Base-by-base conservation (phyloP, 35 echinoderm and acorn worm genomes). In the Stichopus chloronotus region DNA sequence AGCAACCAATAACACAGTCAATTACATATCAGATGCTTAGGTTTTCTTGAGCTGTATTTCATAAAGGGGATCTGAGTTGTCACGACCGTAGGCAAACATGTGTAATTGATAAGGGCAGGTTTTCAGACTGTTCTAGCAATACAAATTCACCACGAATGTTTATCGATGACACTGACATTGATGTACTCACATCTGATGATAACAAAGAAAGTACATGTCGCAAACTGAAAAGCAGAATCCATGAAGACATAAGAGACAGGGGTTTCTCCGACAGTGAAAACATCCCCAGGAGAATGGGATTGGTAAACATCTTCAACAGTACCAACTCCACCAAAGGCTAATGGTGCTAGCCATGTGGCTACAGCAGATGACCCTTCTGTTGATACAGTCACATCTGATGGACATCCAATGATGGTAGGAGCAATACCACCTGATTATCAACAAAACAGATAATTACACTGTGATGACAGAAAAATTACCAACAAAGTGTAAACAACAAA, bases 261-360 rank as follows among this genome's bases (percentile, higher is more conserved):
- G 5, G 93, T 95, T 20, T 84, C 57, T 68, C 96, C 96, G 4
- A 90, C 65, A 17, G 90, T 13, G 57, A 96, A 96, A 1, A 17
- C 53, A 78, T 96, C 95, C 59, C 92, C 95, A 17, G 94, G 91
- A 4, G 12, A 25, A 54, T 89, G 87, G 9, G 87, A 89, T 22
- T 89, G 59, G 87, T 63, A 89, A 30, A 89, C 87, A 20, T 71
- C 8, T 25, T 65, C 5, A 43, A 72, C 43, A 43, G 12, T 89
- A 52, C 87, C 87, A n/a, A 89, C 87, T 19, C 87, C 87, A 19
- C 87, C 87, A 72, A 89, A 89, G 21, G 87, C 59, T 10, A 30
- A 10, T 8, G 87, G 87, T 8, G 25, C 59, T 5, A 19, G 58
- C 87, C 87, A 89, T 12, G 21, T 71, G 7, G 52, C 87, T 65